Percentiles rank a stretch among this genome's conserved stretches.
phyloP scores from a whole-genome alignment of 1,140 invertebrate species.

The Bombus breviceps region DNA sequence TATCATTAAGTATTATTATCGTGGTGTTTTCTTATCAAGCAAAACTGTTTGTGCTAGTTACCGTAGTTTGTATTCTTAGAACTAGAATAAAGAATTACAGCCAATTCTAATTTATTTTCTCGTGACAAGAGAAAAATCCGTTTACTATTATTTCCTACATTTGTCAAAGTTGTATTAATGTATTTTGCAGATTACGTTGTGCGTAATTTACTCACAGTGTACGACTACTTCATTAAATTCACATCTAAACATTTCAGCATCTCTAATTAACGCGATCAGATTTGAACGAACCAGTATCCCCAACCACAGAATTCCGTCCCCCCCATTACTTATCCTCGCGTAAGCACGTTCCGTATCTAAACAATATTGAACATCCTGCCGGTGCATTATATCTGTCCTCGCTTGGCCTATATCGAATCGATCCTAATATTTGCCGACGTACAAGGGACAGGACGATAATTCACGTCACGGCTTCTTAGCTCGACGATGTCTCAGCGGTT shows the following conservation, averaged over 20 bases:
- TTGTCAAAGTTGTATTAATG: neutral
- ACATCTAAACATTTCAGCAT: neutral
- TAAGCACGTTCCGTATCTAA: slow-evolving; percentile 28
- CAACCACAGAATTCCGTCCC: neutral
- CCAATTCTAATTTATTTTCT: neutral
- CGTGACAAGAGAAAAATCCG: neutral
- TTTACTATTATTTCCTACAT: neutral
- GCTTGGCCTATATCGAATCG: slow-evolving; percentile 45
- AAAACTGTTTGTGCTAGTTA: no score
- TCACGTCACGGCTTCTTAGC: slow-evolving; percentile 66
- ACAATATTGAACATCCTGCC: slow-evolving; percentile 48
- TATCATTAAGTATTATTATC: no score
- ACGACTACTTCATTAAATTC: neutral
- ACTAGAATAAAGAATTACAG: neutral
- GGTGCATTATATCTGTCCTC: slow-evolving; percentile 49
- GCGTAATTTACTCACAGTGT: neutral
- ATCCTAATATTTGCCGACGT: slow-evolving; percentile 61
- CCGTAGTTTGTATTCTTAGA: no score
- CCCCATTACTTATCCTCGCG: slow-evolving; percentile 17
- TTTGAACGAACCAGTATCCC: neutral
- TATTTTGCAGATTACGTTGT: no score
- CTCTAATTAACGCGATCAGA: neutral
- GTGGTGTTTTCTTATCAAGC: no score
- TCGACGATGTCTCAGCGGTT: slow-evolving; percentile 62
- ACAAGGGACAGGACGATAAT: slow-evolving; percentile 59